Evolutionary conservation across 2,888 invertebrate genomes (phyloP).

Genomic region (Baccha elongata): DNA sequence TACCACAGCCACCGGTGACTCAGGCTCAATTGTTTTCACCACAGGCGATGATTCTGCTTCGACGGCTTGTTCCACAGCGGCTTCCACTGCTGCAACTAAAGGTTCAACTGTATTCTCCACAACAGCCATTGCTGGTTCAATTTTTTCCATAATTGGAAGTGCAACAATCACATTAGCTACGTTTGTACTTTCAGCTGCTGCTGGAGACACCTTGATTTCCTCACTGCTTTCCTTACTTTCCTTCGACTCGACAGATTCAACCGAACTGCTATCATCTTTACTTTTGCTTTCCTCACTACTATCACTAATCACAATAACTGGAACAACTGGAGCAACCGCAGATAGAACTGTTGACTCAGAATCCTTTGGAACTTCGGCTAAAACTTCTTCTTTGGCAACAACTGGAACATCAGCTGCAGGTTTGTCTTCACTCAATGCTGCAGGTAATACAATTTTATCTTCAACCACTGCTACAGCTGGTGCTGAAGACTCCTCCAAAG

Average conservation of each 20-base stretch:
- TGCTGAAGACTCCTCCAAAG: conserved; percentile 40
- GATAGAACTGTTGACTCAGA: conserved; percentile 45
- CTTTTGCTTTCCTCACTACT: conserved; percentile 15
- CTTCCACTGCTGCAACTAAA: conserved; percentile 14
- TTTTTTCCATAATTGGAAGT: conserved; percentile 11
- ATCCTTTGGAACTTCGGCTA: conserved; percentile 1
- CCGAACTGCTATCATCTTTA: conserved; percentile 38
- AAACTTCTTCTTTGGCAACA: conserved; percentile 2
- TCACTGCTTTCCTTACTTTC: conserved; percentile 46
- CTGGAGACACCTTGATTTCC: conserved; percentile 26
- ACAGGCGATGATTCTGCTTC: conserved; percentile 15
- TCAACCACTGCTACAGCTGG: neutral
- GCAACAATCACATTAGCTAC: neutral
- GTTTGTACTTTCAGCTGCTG: conserved; percentile 2
- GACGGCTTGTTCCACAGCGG: conserved; percentile 33
- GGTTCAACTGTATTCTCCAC: conserved; percentile 17
- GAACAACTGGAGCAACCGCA: too few relatives aligned
- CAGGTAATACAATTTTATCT: neutral
- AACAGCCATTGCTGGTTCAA: conserved; percentile 10
- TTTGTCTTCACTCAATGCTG: conserved; percentile 1
- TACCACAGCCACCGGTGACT: neutral
- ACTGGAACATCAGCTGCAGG: neutral
- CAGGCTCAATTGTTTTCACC: neutral
- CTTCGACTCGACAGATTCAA: conserved; percentile 39
- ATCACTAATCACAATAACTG: conserved; percentile 11